These are phyloP conservation scores for Cactoblastis cactorum DNA, from an alignment of 2,888 invertebrate genomes.

Conservation along the genomic window DNA sequence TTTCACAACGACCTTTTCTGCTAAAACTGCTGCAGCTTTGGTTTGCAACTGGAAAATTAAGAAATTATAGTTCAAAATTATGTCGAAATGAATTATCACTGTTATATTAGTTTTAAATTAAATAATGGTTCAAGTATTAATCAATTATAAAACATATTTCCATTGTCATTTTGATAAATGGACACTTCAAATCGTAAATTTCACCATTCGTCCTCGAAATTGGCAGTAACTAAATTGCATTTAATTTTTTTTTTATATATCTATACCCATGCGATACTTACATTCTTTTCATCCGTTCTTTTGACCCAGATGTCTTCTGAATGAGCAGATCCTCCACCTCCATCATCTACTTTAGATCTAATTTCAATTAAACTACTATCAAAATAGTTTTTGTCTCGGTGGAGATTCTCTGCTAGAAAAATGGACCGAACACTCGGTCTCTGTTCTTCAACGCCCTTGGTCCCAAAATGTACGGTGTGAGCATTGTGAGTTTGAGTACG, in stretches of 20 bases:
- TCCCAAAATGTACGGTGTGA: conserved; percentile 84
- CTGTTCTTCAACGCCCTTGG: conserved; percentile 76
- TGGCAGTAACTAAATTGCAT: too few relatives aligned
- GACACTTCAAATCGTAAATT: too few relatives aligned
- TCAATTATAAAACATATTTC: too few relatives aligned
- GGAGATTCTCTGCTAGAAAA: conserved; percentile 79
- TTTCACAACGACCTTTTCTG: conserved; percentile 20
- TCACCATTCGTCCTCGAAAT: too few relatives aligned
- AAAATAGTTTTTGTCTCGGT: conserved; percentile 89
- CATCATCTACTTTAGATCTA: conserved; percentile 85
- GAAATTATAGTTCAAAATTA: background rate
- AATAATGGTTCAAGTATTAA: too few relatives aligned
- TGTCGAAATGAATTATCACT: too few relatives aligned
- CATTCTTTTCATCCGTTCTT: conserved; percentile 78
- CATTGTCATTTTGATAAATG: too few relatives aligned
- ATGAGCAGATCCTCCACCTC: conserved; percentile 71
- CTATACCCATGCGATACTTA: conserved; percentile 49
- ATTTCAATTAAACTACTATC: conserved; percentile 90
- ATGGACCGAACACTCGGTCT: conserved; percentile 81
- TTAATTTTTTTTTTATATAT: too few relatives aligned
- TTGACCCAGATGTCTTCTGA: conserved; percentile 86
- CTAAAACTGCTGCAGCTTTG: conserved; percentile 25
- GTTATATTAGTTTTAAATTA: too few relatives aligned
- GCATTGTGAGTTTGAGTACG: conserved; percentile 76
- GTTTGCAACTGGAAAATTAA: conserved; percentile 30